A percentile compares a stretch with the other conserved stretches of the same genome.
phyloP scores from a whole-genome alignment of 2,888 invertebrate species.

The Girardia tigrina region DNA sequence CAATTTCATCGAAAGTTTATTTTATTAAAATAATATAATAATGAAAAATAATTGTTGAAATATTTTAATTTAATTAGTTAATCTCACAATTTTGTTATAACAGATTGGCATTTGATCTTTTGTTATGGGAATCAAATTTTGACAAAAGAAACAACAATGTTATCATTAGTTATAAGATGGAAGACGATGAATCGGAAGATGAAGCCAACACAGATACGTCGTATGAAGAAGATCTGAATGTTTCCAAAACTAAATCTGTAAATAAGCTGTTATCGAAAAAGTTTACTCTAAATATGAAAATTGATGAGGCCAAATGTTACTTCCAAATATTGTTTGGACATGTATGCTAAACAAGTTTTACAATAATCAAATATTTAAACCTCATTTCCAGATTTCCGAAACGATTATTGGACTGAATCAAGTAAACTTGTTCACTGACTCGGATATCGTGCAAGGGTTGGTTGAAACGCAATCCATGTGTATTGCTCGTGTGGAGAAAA shows the following conservation, averaged over 20 bases:
- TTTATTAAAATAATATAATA: too few species aligned
- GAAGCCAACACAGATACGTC: slow-evolving; percentile 1
- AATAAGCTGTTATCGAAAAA: background rate
- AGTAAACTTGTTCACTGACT: background rate
- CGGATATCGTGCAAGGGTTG: background rate
- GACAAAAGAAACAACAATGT: background rate
- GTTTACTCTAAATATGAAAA: slow-evolving; percentile 8
- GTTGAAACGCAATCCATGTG: background rate
- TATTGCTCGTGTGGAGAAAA: background rate
- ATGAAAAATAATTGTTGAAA: too few species aligned
- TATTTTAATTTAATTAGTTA: too few species aligned
- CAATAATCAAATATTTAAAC: background rate
- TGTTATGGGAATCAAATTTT: background rate
- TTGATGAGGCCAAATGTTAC: background rate
- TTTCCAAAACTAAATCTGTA: background rate
- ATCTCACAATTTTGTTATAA: too few species aligned
- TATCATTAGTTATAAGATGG: background rate
- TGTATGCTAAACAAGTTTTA: background rate
- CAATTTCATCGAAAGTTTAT: too few species aligned
- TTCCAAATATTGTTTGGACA: background rate
- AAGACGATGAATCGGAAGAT: background rate
- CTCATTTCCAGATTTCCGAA: background rate
- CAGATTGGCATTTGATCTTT: background rate
- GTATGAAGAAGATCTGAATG: background rate
- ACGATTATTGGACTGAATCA: background rate